Base-by-base conservation (phyloP, 2,113 vertebrate genomes). In the Odontesthes bonariensis region DNA sequence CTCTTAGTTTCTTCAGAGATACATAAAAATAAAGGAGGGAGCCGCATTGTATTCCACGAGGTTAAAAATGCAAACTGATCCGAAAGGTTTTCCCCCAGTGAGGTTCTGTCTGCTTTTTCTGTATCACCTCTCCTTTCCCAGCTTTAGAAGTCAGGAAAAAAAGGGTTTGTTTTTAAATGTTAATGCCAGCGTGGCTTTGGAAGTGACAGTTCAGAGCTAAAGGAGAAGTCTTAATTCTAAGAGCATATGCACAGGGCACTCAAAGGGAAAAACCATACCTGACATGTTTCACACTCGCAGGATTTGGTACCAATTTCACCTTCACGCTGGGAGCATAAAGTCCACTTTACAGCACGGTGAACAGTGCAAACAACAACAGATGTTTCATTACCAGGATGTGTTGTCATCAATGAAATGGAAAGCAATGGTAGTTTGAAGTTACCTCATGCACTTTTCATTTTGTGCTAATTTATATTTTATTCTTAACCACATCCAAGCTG, bases 151-250 rank as follows among this genome's bases (percentile, higher is more conserved):
- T 8, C 40, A 42, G 40, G 3, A 12, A 10, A 42, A 40, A 27
- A 27, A 27, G 27, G 27, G 27, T 27, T 27, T 27, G 27, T 27
- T 27, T 27, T 27, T 27, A 27, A 27, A 27, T 27, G 27, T 27
- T 27, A 27, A 27, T 27, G 27, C 27, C 27, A 3, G 57, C 14
- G 51, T 40, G 57, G 53, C 69, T 71, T 63, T 76, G 56, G 52
- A 71, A 61, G 70, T 77, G 27, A 27, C 27, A 27, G 27, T 27
- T 60, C 76, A 66, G 60, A 44, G 66, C 51, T 59, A 16, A 67
- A 49, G 56, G 16, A 78, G 16, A 19, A 74, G 62, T 46, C 55
- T 75, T 79, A 64, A 75, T 22, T 77, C 73, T 72, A 22, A 10
- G 27, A 69, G 55, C 33, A 22, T 19, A 68, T 20, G 57, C 67